These are phyloP conservation scores for Andrena bicolor DNA, from an alignment of 2,888 invertebrate genomes.

Conservation along the genomic window DNA sequence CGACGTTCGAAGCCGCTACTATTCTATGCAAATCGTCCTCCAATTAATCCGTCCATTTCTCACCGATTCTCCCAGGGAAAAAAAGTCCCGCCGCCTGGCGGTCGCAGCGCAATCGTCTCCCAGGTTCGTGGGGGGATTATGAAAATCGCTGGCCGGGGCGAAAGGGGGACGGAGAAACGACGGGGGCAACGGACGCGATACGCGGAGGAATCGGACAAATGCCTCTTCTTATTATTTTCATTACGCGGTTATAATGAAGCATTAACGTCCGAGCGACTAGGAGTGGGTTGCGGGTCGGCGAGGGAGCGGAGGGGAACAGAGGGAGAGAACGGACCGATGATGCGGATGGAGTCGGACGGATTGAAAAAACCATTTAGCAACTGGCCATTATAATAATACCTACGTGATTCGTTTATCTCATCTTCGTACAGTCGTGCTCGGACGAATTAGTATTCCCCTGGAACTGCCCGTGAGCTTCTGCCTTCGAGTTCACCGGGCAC, in stretches of 20 bases:
- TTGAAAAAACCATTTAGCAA: slow-evolving; percentile 85
- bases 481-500: neutral
- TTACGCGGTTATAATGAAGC: slow-evolving; percentile 84
- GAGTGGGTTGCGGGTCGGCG: slow-evolving; percentile 50
- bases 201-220: slow-evolving; percentile 78
- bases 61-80: neutral
- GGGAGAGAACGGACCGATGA: slow-evolving; percentile 66
- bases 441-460: slow-evolving; percentile 31
- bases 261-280: slow-evolving; percentile 77
- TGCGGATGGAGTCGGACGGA: slow-evolving; percentile 75
- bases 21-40: slow-evolving; percentile 15
- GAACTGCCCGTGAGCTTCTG: neutral
- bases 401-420: slow-evolving; percentile 84
- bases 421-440: slow-evolving; percentile 78
- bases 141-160: neutral
- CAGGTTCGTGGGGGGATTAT: slow-evolving; percentile 16
- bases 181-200: slow-evolving; percentile 16
- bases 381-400: slow-evolving; percentile 85
- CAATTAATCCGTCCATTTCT: slow-evolving; percentile 3
- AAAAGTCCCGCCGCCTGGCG: neutral
- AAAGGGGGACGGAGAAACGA: neutral
- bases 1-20: neutral
- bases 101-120: neutral
- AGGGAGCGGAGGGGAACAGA: slow-evolving; percentile 20
- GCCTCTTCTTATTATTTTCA: slow-evolving; percentile 84